Conservation (phyloP, 2,113 vertebrate species). For the Grus americana region DNA sequence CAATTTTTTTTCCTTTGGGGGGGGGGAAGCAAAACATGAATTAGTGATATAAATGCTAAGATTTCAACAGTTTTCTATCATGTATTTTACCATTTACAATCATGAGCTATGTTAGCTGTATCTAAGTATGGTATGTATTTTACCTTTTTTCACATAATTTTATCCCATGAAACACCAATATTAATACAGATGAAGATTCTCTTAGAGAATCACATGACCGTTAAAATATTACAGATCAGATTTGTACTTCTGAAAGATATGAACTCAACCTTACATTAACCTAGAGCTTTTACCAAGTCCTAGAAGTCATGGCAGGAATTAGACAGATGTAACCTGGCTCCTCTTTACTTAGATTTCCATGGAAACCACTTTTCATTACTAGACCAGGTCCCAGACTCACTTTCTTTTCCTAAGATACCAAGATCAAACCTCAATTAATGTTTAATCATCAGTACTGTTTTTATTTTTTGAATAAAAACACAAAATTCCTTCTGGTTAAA, state of each 20-base stretch:
- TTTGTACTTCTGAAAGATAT: not conserved
- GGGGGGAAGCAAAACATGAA: not conserved
- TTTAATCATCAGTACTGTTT: not conserved
- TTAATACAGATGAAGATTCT: not conserved
- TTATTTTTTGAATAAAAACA: not conserved
- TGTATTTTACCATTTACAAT: not conserved
- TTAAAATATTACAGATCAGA: not conserved
- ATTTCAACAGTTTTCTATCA: not conserved
- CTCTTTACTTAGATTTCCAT: conserved; percentile 43
- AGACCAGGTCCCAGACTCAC: not conserved
- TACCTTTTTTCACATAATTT: not conserved
- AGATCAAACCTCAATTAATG: conserved; percentile 9
- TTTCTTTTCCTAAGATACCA: not conserved
- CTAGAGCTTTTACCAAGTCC: conserved; percentile 11
- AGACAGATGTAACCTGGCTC: conserved; percentile 23
- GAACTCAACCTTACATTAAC: conserved; percentile 26
- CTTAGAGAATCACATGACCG: not conserved
- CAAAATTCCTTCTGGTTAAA: not conserved
- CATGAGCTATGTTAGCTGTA: not conserved
- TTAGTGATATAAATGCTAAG: not conserved
- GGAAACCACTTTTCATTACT: conserved; percentile 39
- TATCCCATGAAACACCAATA: not conserved
- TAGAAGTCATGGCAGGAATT: conserved; percentile 36
- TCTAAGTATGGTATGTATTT: not conserved
- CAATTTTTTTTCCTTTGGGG: not conserved